Evolutionary conservation across 2,888 invertebrate species (phyloP).

Genomic region (Parnassius mnemosyne): DNA sequence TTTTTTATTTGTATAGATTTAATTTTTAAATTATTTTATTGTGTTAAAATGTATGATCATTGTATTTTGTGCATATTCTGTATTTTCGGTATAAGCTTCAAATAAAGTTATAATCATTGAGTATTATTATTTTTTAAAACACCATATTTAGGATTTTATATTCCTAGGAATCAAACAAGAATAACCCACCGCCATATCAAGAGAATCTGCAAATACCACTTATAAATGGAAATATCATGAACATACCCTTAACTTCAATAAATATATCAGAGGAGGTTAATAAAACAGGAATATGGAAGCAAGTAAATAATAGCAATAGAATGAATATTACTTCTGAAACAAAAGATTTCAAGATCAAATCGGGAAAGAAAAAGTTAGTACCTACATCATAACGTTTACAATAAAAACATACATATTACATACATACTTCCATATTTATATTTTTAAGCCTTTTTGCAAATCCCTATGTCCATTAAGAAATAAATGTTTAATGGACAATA

Average conservation of each 20-base stretch:
- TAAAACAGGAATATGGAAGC: constrained; percentile 96
- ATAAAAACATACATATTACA: too few species aligned
- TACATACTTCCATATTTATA: too few species aligned
- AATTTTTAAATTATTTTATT: too few species aligned
- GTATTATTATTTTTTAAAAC: background rate
- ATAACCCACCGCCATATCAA: constrained; percentile 73
- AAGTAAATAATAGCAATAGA: constrained; percentile 87
- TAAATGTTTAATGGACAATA: too few species aligned
- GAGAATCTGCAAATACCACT: constrained; percentile 92
- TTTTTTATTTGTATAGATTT: too few species aligned
- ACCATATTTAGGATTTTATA: constrained; percentile 25
- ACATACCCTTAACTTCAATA: constrained; percentile 90
- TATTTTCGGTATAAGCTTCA: too few species aligned
- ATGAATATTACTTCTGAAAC: constrained; percentile 52
- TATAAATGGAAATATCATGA: constrained; percentile 94
- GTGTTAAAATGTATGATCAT: too few species aligned
- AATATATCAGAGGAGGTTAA: constrained; percentile 97
- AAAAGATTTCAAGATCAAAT: constrained; percentile 61
- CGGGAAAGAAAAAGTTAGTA: constrained; percentile 72
- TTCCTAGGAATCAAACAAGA: constrained; percentile 72
- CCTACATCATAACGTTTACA: background rate
- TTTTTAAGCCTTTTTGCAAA: too few species aligned
- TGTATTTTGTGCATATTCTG: too few species aligned
- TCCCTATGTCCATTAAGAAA: too few species aligned
- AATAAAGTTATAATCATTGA: too few species aligned